phyloP scores from a whole-genome alignment of 2,888 invertebrate species.

The Cerastis rubricosa region DNA sequence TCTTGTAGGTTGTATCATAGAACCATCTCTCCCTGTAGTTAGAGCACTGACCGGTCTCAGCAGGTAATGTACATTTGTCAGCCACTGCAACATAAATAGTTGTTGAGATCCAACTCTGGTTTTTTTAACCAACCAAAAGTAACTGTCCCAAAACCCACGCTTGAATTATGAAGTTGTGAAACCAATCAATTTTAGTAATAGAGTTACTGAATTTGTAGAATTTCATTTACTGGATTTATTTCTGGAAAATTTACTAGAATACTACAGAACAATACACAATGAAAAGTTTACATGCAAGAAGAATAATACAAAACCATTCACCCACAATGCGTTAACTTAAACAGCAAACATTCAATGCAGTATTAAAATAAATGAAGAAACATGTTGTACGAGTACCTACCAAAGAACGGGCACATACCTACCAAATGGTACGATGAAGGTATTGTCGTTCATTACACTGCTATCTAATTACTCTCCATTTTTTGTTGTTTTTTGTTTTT shows the following conservation, averaged over 20 bases:
- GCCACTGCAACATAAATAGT: conserved; percentile 73
- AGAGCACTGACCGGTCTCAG: conserved; percentile 94
- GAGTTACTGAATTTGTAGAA: background rate
- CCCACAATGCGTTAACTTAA: conserved; percentile 16
- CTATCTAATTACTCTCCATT: background rate
- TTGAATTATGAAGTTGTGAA: background rate
- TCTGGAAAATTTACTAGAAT: conserved; percentile 1
- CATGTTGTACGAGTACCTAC: background rate
- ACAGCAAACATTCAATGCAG: background rate
- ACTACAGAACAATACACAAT: background rate
- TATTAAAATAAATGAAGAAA: background rate
- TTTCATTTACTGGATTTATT: background rate
- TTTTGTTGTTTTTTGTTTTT: no score
- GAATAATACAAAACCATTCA: conserved; percentile 8
- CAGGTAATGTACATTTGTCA: conserved; percentile 93
- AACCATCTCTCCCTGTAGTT: conserved; percentile 95
- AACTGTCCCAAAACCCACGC: background rate
- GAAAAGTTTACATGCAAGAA: conserved; percentile 31
- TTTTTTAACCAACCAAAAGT: background rate
- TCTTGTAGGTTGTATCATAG: conserved; percentile 94
- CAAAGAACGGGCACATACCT: background rate
- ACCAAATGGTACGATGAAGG: background rate
- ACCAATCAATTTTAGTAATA: background rate
- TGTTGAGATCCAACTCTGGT: background rate
- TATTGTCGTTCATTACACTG: background rate